phyloP scores from a whole-genome alignment of 2,113 vertebrate species.

The Platanista minor region DNA sequence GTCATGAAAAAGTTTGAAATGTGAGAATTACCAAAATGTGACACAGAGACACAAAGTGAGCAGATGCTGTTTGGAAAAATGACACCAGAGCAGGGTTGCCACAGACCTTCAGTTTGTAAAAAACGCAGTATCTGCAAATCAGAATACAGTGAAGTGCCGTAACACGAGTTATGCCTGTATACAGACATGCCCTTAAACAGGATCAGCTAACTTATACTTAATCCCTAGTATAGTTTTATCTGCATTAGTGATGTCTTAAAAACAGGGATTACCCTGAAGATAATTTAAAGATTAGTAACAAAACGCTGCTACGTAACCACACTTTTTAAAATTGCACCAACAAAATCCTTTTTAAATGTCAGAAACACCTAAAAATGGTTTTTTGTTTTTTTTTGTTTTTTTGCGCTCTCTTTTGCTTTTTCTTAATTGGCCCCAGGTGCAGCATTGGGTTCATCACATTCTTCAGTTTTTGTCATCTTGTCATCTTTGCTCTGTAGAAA shows the following conservation, averaged over 20 bases:
- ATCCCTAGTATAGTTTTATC: background rate
- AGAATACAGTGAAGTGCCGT: too few species aligned
- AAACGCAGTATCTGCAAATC: too few species aligned
- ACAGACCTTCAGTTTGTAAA: too few species aligned
- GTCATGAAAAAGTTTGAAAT: too few species aligned
- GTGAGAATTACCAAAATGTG: too few species aligned
- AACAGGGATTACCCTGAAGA: background rate
- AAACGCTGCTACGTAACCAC: background rate
- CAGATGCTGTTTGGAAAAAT: too few species aligned
- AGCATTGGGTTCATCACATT: background rate
- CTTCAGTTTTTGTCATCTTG: slow-evolving; percentile 7
- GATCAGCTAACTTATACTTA: background rate
- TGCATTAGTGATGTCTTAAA: background rate
- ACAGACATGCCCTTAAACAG: background rate
- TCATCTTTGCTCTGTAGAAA: background rate
- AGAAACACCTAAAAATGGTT: slow-evolving; percentile 48
- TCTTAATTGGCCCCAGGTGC: slow-evolving; percentile 4
- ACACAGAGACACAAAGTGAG: too few species aligned
- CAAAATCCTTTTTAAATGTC: slow-evolving; percentile 52
- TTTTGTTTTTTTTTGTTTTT: too few species aligned
- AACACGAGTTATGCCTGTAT: background rate
- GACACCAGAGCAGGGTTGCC: too few species aligned
- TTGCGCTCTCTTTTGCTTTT: slow-evolving; percentile 39
- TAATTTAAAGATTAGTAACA: slow-evolving; percentile 37
- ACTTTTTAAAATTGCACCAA: background rate